Base-by-base conservation (phyloP, 2,888 invertebrate species). In the Furcula furcula region DNA sequence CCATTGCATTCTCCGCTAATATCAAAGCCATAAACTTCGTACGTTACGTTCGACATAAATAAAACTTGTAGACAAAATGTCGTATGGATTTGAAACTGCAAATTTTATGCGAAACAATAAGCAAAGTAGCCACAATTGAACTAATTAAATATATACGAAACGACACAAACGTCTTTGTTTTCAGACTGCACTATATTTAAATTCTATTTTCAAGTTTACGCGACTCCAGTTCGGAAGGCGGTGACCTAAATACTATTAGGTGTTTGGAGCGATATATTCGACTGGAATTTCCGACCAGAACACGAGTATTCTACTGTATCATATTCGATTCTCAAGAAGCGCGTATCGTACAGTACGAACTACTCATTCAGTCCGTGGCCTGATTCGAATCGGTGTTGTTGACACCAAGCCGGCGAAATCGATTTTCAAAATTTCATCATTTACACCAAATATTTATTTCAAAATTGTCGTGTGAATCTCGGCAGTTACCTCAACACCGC, bases 121-220 rank as follows among this genome's bases (percentile, higher is more conserved):
- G 10, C n/a, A n/a, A n/a, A n/a, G n/a, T n/a, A n/a, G n/a, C n/a
- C n/a, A n/a, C n/a, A n/a, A n/a, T n/a, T n/a, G n/a, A n/a, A n/a
- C n/a, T n/a, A n/a, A n/a, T n/a, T n/a, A n/a, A n/a, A n/a, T n/a
- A n/a, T n/a, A n/a, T n/a, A n/a, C n/a, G n/a, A n/a, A n/a, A n/a
- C n/a, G n/a, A n/a, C n/a, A n/a, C n/a, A n/a, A n/a, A 23, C 29
- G 26, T 57, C 56, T 51, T 64, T 68, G 62, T 70, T 67, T 63
- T 73, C 55, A 63, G 61, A 46, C 35, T 38, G 36, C 12, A 41
- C 69, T 76, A 71, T 66, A 76, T 73, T 70, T 81, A 83, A 57
- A 77, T 63, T 83, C 80, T 82, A 83, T 86, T 83, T 83, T 83
- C 80, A 82, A 84, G 80, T 85, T 83, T 81, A 84, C 72, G 62